Evolutionary conservation across 92 coral and sea anemone genomes (phyloP).

Genomic region (Hydrozoanthus gracilis): DNA sequence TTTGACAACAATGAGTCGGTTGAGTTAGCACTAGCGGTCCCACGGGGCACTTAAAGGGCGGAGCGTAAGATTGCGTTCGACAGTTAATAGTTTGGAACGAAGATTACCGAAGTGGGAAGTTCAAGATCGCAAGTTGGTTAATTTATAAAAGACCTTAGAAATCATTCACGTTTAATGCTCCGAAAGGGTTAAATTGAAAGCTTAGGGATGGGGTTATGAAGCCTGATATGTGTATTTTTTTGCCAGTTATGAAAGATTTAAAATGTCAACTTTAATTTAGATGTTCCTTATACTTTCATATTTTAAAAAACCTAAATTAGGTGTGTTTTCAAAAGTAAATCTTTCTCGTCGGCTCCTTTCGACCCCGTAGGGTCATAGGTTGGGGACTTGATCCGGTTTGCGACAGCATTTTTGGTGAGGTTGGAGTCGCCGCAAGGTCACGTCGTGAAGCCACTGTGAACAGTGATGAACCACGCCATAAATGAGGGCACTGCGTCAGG

Average conservation of each 20-base stretch:
- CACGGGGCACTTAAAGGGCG: neutral
- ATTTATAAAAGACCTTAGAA: constrained; percentile 5
- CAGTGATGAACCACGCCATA: too few relatives aligned
- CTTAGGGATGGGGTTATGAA: constrained; percentile 27
- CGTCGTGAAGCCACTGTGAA: too few relatives aligned
- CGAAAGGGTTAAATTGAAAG: constrained; percentile 22
- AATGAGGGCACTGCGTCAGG: too few relatives aligned
- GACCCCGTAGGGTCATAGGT: too few relatives aligned
- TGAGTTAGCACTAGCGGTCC: neutral
- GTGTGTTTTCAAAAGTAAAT: constrained; percentile 31
- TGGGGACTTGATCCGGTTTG: too few relatives aligned
- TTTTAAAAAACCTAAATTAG: neutral
- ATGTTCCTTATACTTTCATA: constrained; percentile 21
- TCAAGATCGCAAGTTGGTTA: constrained; percentile 24
- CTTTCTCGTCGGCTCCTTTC: too few relatives aligned
- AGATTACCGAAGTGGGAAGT: constrained; percentile 26
- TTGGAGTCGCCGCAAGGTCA: too few relatives aligned
- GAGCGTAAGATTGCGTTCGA: constrained; percentile 6
- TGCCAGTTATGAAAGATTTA: constrained; percentile 4
- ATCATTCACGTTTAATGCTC: constrained; percentile 12
- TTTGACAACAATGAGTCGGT: neutral
- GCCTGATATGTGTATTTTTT: constrained; percentile 29
- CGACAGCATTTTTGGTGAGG: too few relatives aligned
- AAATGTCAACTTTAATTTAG: neutral
- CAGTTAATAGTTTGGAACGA: constrained; percentile 9